Conservation (phyloP, 2,888 invertebrate genomes). For the Monopis laevigella region DNA sequence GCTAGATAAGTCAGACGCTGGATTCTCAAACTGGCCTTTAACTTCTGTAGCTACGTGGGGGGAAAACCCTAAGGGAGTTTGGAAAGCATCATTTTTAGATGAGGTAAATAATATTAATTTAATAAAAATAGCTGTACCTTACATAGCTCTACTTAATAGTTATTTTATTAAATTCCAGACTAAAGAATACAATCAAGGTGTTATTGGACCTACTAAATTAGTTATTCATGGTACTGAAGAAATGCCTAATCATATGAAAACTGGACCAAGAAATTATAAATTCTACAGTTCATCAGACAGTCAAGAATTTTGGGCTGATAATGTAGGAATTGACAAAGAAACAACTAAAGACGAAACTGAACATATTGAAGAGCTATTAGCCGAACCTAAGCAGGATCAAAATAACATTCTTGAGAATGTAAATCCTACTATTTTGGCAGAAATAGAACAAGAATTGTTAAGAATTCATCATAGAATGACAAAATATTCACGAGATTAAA, state of each 20-base stretch:
- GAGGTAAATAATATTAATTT: slow-evolving; percentile 42
- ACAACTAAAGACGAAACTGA: background rate
- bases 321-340: background rate
- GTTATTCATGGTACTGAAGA: slow-evolving; percentile 77
- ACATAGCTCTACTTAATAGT: background rate
- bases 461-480: slow-evolving; percentile 39
- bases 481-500: too few species aligned
- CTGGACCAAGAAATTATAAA: slow-evolving; percentile 64
- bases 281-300: too few species aligned
- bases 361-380: background rate
- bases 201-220: slow-evolving; percentile 66
- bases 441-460: slow-evolving; percentile 42
- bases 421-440: slow-evolving; percentile 29
- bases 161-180: slow-evolving; percentile 28
- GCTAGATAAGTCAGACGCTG: slow-evolving; percentile 73
- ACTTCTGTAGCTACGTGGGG: slow-evolving; percentile 94
- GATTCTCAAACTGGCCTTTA: slow-evolving; percentile 86
- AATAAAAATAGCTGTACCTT: too few species aligned
- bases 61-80: slow-evolving; percentile 77
- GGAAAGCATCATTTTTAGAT: slow-evolving; percentile 65
- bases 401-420: slow-evolving; percentile 22
- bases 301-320: background rate
- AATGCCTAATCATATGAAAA: slow-evolving; percentile 70
- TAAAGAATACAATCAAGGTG: slow-evolving; percentile 61
- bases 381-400: background rate